These are phyloP conservation scores for Myzus persicae DNA, from an alignment of 1,140 invertebrate genomes.

Conservation along the genomic window DNA sequence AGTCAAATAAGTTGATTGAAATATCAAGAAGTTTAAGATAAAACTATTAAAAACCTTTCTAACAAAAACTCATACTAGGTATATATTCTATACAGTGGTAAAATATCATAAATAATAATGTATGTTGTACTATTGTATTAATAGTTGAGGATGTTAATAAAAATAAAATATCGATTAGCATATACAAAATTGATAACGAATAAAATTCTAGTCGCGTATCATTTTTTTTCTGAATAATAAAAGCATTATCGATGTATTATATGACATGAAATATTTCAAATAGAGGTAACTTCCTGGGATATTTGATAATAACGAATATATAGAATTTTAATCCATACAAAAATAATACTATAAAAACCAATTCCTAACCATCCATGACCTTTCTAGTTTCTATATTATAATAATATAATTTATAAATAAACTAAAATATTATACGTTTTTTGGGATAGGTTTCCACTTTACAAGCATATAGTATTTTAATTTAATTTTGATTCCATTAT, in stretches of 20 bases:
- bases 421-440: neutral
- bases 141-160: neutral
- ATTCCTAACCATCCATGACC: neutral
- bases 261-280: slow-evolving; percentile 14
- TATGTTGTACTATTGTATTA: neutral
- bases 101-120: neutral
- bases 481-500: neutral
- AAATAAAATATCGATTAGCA: neutral
- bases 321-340: slow-evolving; percentile 34
- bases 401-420: neutral
- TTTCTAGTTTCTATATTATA: too few relatives aligned
- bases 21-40: neutral
- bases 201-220: neutral
- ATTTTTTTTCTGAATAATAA: slow-evolving; percentile 10
- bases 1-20: neutral
- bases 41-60: neutral
- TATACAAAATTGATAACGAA: neutral
- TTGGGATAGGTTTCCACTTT: slow-evolving; percentile 14
- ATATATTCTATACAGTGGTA: neutral
- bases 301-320: slow-evolving; percentile 24
- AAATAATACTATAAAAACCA: slow-evolving; percentile 17
- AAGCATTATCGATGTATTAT: slow-evolving; percentile 11
- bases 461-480: neutral
- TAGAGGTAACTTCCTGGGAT: slow-evolving; percentile 13
- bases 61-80: too few relatives aligned